These are phyloP conservation scores for Asbolus verrucosus DNA, from an alignment of 1,140 invertebrate species.

Conservation along the genomic window DNA sequence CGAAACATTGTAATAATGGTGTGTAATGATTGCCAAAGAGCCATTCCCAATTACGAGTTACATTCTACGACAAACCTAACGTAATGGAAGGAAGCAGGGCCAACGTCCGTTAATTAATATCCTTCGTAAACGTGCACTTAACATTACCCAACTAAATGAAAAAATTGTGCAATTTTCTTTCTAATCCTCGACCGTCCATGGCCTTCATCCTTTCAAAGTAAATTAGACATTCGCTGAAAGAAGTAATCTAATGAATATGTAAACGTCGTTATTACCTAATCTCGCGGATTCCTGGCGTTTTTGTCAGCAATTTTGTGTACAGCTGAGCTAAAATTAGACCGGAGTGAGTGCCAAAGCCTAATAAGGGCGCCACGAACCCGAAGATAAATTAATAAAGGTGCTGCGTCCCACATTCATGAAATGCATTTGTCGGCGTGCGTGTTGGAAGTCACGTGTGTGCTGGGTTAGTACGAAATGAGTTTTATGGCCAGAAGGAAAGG, in stretches of 20 bases:
- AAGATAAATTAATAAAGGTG: conserved; percentile 18
- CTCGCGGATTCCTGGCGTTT: too few species aligned
- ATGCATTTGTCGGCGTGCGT: conserved; percentile 21
- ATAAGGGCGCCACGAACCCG: neutral
- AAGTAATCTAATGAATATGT: too few species aligned
- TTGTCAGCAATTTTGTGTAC: neutral
- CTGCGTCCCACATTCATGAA: conserved; percentile 14
- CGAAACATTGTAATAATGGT: neutral
- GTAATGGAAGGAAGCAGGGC: conserved; percentile 21
- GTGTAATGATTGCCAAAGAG: conserved; percentile 5
- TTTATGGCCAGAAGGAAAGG: conserved; percentile 19
- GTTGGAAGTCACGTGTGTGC: conserved; percentile 20
- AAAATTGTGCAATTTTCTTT: conserved; percentile 14
- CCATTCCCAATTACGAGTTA: conserved; percentile 16
- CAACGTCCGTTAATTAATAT: conserved; percentile 23
- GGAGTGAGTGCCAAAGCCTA: too few species aligned
- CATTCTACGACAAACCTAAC: conserved; percentile 21
- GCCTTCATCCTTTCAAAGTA: neutral
- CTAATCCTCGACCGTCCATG: neutral
- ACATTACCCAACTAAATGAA: neutral
- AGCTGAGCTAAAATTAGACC: too few species aligned
- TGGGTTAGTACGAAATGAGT: neutral
- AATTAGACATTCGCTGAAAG: neutral
- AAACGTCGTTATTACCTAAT: too few species aligned
- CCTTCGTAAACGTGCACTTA: conserved; percentile 2